phyloP scores from a whole-genome alignment of 2,797 vertebrate genomes.

The Schizothorax lantsangensis region DNA sequence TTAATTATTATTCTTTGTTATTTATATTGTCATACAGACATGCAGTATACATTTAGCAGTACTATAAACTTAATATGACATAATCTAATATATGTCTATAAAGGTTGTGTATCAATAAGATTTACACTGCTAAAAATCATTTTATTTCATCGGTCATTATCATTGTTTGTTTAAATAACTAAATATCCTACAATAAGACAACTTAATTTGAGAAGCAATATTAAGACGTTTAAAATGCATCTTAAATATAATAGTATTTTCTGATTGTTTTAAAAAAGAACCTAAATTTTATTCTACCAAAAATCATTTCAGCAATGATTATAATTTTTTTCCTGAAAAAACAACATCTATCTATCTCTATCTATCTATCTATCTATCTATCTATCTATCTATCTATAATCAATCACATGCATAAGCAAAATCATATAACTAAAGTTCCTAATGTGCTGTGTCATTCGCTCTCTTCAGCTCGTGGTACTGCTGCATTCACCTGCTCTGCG shows the following conservation, averaged over 20 bases:
- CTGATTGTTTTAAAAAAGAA: no score
- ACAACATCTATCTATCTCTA: no score
- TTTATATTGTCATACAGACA: not conserved
- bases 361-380: not conserved
- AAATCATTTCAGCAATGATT: no score
- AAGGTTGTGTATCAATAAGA: not conserved
- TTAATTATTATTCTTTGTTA: not conserved
- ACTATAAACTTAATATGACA: not conserved
- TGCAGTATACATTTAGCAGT: not conserved
- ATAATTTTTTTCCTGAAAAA: no score
- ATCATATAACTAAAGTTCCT: not conserved
- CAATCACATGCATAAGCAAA: not conserved
- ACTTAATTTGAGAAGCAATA: not conserved
- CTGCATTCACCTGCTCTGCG: constrained; percentile 87
- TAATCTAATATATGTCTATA: not conserved
- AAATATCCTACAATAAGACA: not conserved
- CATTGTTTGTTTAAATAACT: not conserved
- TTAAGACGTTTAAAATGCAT: no score
- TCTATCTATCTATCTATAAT: not conserved
- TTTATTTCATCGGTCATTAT: not conserved
- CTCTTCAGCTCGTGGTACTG: constrained; percentile 90
- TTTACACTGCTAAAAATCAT: not conserved
- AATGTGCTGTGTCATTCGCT: not conserved
- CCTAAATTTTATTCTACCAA: no score
- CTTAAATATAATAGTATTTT: no score